Base-by-base conservation (phyloP, 2,797 vertebrate species). In the Pantherophis alleghaniensis region DNA sequence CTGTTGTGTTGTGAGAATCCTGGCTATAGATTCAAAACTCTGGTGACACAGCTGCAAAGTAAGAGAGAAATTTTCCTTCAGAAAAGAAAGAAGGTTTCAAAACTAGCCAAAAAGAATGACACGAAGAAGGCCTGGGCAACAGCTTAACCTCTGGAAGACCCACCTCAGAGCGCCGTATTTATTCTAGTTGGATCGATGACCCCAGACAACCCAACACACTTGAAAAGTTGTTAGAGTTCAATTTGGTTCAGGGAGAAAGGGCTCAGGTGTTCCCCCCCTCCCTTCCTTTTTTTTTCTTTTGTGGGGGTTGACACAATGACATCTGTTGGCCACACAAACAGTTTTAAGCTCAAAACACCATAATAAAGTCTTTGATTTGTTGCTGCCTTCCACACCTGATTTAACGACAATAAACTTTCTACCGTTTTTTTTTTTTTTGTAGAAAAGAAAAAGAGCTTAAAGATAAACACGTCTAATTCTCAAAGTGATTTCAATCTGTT, bases 101-200 rank as follows among this genome's bases (percentile, higher is more conserved):
- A 1, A 0, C 1, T 3, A 5, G 0, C 1, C 56, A n/a, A 91
- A 37, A 20, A 22, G 4, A 20, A n/a, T 1, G 26, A 24, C n/a
- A 2, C n/a, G 11, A 10, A 7, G 20, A 26, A 63, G 3, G 51
- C 51, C 26, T 56, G 0, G 3, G 7, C 28, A 53, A 92, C 32
- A 74, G 63, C 9, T 18, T 92, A 51, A 86, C 89, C 66, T 32
- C 86, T 69, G 42, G 47, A 20, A 92, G 89, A 89, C 93, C 89
- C 42, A 91, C 69, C 89, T 92, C 69, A 60, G n/a, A 53, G 74
- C n/a, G 4, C 9, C 11, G 53, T 93, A 24, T 94, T 94, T 94
- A 91, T 1, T 92, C 87, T 87, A 74, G 56, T 22, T 32, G 51
- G 53, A 47, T 88, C 93, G 69, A 0, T 0, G 1, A 7, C 79